phyloP scores from a whole-genome alignment of 53 echinoderm and acorn worm species.

The Antedon mediterranea region DNA sequence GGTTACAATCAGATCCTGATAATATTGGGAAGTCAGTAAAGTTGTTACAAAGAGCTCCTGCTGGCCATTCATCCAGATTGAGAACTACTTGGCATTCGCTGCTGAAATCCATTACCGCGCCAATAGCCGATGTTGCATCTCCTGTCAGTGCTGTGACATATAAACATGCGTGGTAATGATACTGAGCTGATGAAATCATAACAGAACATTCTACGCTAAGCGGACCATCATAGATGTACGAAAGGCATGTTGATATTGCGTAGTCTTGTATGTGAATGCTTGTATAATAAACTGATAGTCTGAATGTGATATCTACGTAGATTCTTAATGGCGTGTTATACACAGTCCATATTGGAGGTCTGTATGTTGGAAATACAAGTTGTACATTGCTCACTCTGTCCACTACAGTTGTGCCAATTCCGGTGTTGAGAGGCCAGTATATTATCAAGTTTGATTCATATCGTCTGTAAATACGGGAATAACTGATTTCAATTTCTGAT shows the following conservation, averaged over 20 bases:
- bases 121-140: conserved; percentile 16
- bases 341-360: conserved; percentile 38
- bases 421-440: conserved; percentile 46
- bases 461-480: conserved; percentile 21
- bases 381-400: conserved; percentile 30
- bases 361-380: conserved; percentile 28
- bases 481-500: conserved; percentile 42
- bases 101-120: conserved; percentile 49
- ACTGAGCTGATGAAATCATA: conserved; percentile 30
- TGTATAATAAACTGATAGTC: conserved; percentile 29
- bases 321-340: conserved; percentile 34
- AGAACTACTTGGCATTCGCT: conserved; percentile 44
- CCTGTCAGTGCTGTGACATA: conserved; percentile 29
- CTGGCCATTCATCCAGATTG: conserved; percentile 39
- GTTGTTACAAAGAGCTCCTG: conserved; percentile 37
- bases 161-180: conserved; percentile 54
- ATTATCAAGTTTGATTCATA: conserved; percentile 32
- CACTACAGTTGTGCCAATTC: conserved; percentile 24
- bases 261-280: conserved; percentile 15
- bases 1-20: conserved; percentile 38
- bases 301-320: conserved; percentile 1
- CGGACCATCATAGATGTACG: conserved; percentile 33
- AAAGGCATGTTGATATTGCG: conserved; percentile 27
- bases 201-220: conserved; percentile 24
- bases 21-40: conserved; percentile 45